Percentiles rank a stretch among this genome's conserved stretches.
These are phyloP conservation scores for Hippasteria phrygiana DNA, from an alignment of 53 echinoderm and acorn worm genomes.

Conservation along the genomic window DNA sequence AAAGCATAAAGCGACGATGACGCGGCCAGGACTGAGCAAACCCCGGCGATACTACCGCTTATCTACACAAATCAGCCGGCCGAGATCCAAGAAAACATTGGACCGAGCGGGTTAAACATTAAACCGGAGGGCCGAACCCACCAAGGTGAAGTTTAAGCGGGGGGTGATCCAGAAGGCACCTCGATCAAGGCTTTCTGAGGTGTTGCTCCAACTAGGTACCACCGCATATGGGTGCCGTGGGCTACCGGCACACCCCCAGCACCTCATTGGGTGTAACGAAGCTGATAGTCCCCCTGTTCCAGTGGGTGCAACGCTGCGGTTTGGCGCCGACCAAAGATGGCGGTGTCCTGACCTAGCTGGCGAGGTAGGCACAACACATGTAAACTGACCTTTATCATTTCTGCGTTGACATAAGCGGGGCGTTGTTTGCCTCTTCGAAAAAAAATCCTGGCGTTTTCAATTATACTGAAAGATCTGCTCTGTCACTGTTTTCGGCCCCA, in stretches of 20 bases:
- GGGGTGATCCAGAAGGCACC: neutral
- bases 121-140: constrained; percentile 6
- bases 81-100: neutral
- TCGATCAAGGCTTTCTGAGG: neutral
- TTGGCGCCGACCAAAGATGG: constrained; percentile 49
- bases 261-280: constrained; percentile 18
- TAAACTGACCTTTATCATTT: constrained; percentile 65
- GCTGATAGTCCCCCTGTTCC: constrained; percentile 1
- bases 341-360: constrained; percentile 48
- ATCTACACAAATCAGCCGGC: constrained; percentile 11
- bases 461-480: constrained; percentile 27
- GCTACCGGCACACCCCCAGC: neutral
- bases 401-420: constrained; percentile 72
- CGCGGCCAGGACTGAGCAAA: neutral
- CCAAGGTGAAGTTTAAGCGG: constrained; percentile 16
- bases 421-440: constrained; percentile 62
- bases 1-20: neutral
- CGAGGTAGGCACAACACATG: constrained; percentile 18
- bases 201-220: neutral
- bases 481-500: neutral
- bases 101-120: constrained; percentile 53
- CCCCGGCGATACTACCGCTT: constrained; percentile 7
- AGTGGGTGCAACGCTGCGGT: constrained; percentile 30
- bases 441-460: constrained; percentile 9
- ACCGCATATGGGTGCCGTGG: neutral